Evolutionary conservation across 1,140 invertebrate species (phyloP), one percentile per base, ranked within the genome.

Genomic region (Aphaenogaster ashmeadi): DNA sequence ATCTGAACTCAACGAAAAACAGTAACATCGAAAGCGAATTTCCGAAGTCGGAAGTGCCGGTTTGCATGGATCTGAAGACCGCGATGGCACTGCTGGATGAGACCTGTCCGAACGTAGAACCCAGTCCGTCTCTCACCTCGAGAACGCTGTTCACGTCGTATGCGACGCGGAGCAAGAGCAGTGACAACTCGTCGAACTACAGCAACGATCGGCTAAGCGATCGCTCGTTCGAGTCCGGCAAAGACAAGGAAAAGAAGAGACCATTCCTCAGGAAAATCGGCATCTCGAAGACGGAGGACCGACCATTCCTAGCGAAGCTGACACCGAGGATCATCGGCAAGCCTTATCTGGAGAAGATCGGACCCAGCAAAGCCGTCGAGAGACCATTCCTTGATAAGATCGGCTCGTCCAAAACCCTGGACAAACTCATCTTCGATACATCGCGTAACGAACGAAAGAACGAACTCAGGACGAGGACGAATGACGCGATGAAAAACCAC

Each of bases 61-160:
- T 94, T 7, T 95, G 92, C 75, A 95, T 95, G 95, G 95, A 95
- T 86, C 72, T 95, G 3, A 92, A 81, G 6, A 94, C 95, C 36
- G 95, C 95, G 0, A 95, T 95, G 41, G 95, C 93, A 3, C 79
- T 95, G 27, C 89, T 95, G 18, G 95, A 95, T 67, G 95, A 95
- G 66, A 95, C 94, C 18, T 95, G 94, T 21, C 94, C 95, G 8
- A 95, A 95, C 66, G 92, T 91, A 33, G 92, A 95, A 44, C 83
- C 87, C 7, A 95, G 94, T 89, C 95, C 94, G 27, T 93, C 92
- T 27, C 74, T 94, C 54, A 95, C 94, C 0, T 94, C 95, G 5
- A 88, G 92, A 72, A 95, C 94, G 0, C 94, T 94, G 2, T 71
- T 94, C 7, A 95, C 93, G 4, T 92, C 93, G 0, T 92, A 95